A percentile compares a stretch with the other conserved stretches of the same genome.
These are phyloP conservation scores for Pseudoatta argentina DNA, from an alignment of 1,140 invertebrate genomes.

Conservation along the genomic window DNA sequence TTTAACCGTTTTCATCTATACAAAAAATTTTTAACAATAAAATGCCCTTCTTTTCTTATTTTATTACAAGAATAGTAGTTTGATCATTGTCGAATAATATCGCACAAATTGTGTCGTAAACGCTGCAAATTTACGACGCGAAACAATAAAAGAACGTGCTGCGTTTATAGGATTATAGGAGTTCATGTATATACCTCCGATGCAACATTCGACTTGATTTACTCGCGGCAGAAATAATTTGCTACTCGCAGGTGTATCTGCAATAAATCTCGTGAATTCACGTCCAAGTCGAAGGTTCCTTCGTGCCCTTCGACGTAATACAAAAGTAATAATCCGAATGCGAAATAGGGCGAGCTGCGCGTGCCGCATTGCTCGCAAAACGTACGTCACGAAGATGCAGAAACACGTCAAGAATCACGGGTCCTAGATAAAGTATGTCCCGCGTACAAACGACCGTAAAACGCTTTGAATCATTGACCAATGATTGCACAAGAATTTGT, in stretches of 20 bases:
- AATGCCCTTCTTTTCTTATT: not conserved
- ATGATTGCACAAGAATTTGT: not conserved
- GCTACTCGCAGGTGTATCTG: not conserved
- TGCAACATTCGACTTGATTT: conserved; percentile 36
- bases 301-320: conserved; percentile 23
- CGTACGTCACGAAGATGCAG: not conserved
- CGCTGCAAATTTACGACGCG: not conserved
- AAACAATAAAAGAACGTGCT: not conserved
- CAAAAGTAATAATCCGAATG: conserved; percentile 47
- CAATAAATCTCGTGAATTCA: conserved; percentile 24
- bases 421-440: conserved; percentile 41
- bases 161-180: not conserved
- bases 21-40: not conserved
- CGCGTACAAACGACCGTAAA: conserved; percentile 32
- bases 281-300: conserved; percentile 31
- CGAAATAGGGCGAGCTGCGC: conserved; percentile 38
- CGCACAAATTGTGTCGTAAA: not conserved
- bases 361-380: conserved; percentile 62
- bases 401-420: conserved; percentile 45
- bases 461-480: conserved; percentile 22
- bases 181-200: not conserved
- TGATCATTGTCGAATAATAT: not conserved
- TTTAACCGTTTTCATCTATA: not conserved
- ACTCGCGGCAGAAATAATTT: conserved; percentile 18
- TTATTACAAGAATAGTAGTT: not conserved